These are phyloP conservation scores for Tenualosa ilisha DNA, from an alignment of 2,797 vertebrate genomes.

Conservation along the genomic window DNA sequence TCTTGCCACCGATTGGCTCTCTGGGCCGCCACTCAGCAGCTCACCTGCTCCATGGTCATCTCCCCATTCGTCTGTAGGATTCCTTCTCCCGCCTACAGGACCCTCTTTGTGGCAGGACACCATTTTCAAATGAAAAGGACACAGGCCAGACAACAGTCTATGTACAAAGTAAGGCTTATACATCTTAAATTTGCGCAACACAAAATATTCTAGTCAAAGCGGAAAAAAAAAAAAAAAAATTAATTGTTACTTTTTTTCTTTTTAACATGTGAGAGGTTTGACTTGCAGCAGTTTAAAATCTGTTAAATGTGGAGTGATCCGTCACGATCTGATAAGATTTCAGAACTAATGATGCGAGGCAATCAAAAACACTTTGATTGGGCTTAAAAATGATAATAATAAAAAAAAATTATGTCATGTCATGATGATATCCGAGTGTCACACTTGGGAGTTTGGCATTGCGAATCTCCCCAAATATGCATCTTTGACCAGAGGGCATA, in stretches of 20 bases:
- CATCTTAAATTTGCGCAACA: slow-evolving; percentile 90
- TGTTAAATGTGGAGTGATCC: slow-evolving; percentile 70
- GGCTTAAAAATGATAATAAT: slow-evolving; percentile 56
- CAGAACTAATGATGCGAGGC: slow-evolving; percentile 76
- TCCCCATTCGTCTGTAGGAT: slow-evolving; percentile 52
- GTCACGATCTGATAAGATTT: slow-evolving; percentile 73
- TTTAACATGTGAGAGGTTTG: slow-evolving; percentile 66
- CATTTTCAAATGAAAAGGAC: slow-evolving; percentile 66
- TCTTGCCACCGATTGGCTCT: slow-evolving; percentile 67
- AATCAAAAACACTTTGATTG: slow-evolving; percentile 77
- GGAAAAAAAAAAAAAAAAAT: slow-evolving; percentile 43
- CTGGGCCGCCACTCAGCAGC: slow-evolving; percentile 57
- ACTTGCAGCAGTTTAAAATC: slow-evolving; percentile 79
- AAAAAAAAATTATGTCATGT: too few species aligned
- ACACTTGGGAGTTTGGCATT: slow-evolving; percentile 2
- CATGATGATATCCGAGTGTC: slow-evolving; percentile 50
- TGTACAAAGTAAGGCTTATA: slow-evolving; percentile 98
- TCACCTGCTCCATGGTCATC: slow-evolving; percentile 56
- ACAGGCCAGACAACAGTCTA: slow-evolving; percentile 80
- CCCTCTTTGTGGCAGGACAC: slow-evolving; percentile 64
- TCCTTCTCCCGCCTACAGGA: slow-evolving; percentile 52
- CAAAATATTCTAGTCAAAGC: slow-evolving; percentile 87
- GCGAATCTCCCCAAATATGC: slow-evolving; percentile 2
- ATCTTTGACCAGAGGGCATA: slow-evolving; percentile 16
- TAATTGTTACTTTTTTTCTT: slow-evolving; percentile 58